These are phyloP conservation scores for Automeris io DNA, from an alignment of 2,888 invertebrate genomes.

Conservation along the genomic window DNA sequence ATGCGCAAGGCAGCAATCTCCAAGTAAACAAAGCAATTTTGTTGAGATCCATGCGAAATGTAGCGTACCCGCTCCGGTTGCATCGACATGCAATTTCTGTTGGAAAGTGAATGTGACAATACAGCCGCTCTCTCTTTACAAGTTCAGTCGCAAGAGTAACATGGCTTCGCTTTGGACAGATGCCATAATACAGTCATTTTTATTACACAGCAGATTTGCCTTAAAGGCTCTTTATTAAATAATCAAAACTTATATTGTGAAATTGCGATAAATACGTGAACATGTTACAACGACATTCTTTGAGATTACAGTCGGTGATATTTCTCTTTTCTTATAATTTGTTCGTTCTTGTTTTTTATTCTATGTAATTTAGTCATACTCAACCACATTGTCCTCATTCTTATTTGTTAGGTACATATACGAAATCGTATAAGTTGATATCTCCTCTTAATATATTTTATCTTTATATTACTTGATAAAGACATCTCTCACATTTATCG, in stretches of 20 bases:
- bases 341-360: too few species aligned
- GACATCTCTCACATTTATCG: not conserved
- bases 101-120: constrained; percentile 37
- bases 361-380: too few species aligned
- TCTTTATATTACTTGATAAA: not conserved
- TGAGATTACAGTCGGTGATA: too few species aligned
- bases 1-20: not conserved
- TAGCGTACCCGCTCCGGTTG: constrained; percentile 11
- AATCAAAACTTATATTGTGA: too few species aligned
- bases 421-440: too few species aligned
- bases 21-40: not conserved
- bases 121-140: constrained; percentile 27
- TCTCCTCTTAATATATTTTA: too few species aligned
- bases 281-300: too few species aligned
- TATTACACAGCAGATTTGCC: not conserved
- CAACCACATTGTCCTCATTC: too few species aligned
- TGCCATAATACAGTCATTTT: not conserved
- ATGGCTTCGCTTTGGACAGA: not conserved
- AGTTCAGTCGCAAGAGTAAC: constrained; percentile 5
- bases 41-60: not conserved
- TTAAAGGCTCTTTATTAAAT: too few species aligned
- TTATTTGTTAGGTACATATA: too few species aligned
- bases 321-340: too few species aligned
- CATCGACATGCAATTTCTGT: constrained; percentile 17
- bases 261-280: too few species aligned